Percentiles rank a stretch among this genome's conserved stretches.
Conservation (phyloP, 2,797 vertebrate genomes). For the Oreortyx pictus region DNA sequence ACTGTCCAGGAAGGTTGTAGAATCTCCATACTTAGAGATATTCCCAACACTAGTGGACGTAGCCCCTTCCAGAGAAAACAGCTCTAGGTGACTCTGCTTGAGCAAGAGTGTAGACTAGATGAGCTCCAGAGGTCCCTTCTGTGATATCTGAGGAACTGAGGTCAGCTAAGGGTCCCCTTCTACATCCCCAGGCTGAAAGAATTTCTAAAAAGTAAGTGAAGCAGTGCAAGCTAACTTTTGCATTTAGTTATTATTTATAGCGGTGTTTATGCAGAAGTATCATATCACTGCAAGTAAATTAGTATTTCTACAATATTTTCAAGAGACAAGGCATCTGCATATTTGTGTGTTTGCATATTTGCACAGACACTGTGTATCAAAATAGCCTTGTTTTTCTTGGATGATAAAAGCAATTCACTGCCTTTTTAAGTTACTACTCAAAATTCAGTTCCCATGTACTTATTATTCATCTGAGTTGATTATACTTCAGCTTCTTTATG, state of each 20-base stretch:
- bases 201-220: background rate
- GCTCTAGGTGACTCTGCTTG: background rate
- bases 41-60: background rate
- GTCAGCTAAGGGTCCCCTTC: background rate
- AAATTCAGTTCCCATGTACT: conserved; percentile 36
- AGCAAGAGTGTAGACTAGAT: background rate
- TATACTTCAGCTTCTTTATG: conserved; percentile 58
- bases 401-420: conserved; percentile 65
- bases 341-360: background rate
- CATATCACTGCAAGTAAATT: background rate
- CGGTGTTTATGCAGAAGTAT: background rate
- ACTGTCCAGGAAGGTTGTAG: background rate
- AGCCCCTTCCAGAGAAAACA: background rate
- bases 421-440: conserved; percentile 44
- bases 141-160: background rate
- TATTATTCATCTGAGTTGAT: conserved; percentile 54
- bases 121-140: background rate
- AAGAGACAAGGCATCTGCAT: background rate
- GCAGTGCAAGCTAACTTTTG: background rate
- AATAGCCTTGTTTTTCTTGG: background rate
- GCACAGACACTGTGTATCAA: background rate
- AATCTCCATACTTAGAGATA: background rate
- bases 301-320: background rate
- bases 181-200: background rate
- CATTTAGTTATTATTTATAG: background rate